A percentile compares a stretch with the other conserved stretches of the same genome.
These are phyloP conservation scores for Thamnophis sirtalis DNA, from an alignment of 2,113 vertebrate genomes.

Conservation along the genomic window DNA sequence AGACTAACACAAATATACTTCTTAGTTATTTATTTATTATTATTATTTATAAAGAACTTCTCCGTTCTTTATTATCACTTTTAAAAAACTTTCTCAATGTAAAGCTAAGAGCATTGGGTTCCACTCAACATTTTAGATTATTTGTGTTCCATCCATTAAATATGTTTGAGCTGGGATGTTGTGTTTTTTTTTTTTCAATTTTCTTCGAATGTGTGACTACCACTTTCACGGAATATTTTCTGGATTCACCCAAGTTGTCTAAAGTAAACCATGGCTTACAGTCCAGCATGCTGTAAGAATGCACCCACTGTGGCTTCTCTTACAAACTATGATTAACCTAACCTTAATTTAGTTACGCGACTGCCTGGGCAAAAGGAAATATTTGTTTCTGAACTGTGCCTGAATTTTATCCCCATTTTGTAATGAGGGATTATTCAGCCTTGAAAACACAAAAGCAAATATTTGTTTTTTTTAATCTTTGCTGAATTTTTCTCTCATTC, in stretches of 20 bases:
- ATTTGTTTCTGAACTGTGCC: not conserved
- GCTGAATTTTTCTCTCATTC: not conserved
- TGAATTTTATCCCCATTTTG: not conserved
- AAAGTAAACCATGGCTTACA: not conserved
- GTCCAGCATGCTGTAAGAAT: not conserved
- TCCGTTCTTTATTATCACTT: slow-evolving; percentile 13
- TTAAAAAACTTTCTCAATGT: not conserved
- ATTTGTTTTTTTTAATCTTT: not conserved
- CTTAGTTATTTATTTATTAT: too few relatives aligned
- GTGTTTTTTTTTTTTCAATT: not conserved
- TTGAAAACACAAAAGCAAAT: not conserved
- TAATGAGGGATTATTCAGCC: not conserved
- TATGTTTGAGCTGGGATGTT: not conserved
- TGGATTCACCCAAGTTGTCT: not conserved
- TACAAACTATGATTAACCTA: not conserved
- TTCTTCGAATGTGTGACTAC: too few relatives aligned
- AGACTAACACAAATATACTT: not conserved
- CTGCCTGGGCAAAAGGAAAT: not conserved
- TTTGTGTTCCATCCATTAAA: not conserved
- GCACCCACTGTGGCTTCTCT: not conserved
- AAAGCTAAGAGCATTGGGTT: not conserved
- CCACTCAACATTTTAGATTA: not conserved
- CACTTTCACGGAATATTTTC: not conserved
- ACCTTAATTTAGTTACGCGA: not conserved
- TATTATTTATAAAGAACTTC: not conserved